Base-by-base conservation (phyloP, 2,113 vertebrate genomes). In the Haemorhous mexicanus region DNA sequence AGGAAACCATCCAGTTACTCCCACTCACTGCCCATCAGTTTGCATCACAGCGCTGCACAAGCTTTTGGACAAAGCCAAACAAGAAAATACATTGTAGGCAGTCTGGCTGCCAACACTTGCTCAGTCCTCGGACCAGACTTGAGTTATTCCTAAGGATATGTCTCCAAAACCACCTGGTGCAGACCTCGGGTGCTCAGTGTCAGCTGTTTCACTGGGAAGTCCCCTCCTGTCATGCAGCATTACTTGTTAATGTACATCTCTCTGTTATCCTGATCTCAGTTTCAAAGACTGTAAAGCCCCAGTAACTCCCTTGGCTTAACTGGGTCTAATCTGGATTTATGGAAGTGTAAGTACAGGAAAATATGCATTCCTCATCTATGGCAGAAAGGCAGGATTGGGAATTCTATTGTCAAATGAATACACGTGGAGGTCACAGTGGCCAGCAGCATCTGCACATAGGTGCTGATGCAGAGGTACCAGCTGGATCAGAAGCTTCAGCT, bases 361-460 rank as follows among this genome's bases (percentile, higher is more conserved):
- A 69, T 47, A 55, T 10, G 18, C 1, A 2, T 47, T 64, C 53
- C 37, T 79, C 1, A 0, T 37, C 69, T 79, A 4, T 0, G 1
- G 41, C 5, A 18, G 63, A 83, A 88, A 81, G 72, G 39, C 46
- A 83, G 75, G 78, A 56, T 7, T 53, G 43, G 50, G 63, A 73
- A 46, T 62, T 84, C 46, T 70, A 0, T 24, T 39, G 47, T 56
- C 62, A 64, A 1, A 56, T 22, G 27, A 63, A 81, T 53, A 47
- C 9, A 16, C 0, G 0, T 37, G 59, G 75, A 58, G 10, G 39
- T 59, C 35, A 70, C 1, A 2, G 27, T 33, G 44, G 35, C 49
- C 78, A 93, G 69, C 39, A 79, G 49, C n/a, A 74, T 14, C 32
- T 69, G n/a, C 28, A 14, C 19, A 26, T n/a, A 16, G 16, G 13